Base-by-base conservation (phyloP, 64 coral and sea anemone genomes). In the Stylophora pistillata region DNA sequence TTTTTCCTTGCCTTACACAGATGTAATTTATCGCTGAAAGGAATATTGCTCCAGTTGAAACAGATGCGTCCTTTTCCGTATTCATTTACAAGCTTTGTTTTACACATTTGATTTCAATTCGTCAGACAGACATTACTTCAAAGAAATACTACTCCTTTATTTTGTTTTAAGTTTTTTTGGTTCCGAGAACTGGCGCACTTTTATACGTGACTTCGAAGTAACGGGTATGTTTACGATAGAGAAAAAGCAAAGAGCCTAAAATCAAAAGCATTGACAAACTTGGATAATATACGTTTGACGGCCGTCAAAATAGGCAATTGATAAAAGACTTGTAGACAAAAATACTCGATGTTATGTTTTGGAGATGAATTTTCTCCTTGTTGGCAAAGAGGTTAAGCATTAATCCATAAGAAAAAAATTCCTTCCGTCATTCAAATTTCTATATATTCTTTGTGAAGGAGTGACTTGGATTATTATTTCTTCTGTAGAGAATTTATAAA, bases 11-110 rank as follows among this genome's bases (percentile, higher is more conserved):
- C 30, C 23, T 47, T 53, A 41, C 62, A 84, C 80, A 84, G 61
- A 64, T 84, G 80, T 62, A 69, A 53, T 84, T 84, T 64, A 84
- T 84, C 33, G 16, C 34, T 27, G 9, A 16, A 70, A 63, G 33
- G 41, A 70, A 21, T 52, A 47, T 53, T 84, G 21, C 62, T 84
- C 80, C 62, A 69, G 30, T 53, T 70, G 60, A 70, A 84, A 84
- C 80, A 84, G 80, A 84, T 84, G 80, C 54, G 80, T 21, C 1
- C 2, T 53, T 5, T 53, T 52, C 34, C 60, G 65, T 84, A 65
- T 84, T 69, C 15, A 31, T 69, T 84, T 32, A 59, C 79, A 30
- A 34, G 18, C 30, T 18, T 33, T 84, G 77, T 84, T 34, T 84
- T 68, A 68, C 12, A 68, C 26, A 25, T 68, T 53, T 15, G 34